Evolutionary conservation across 2,113 vertebrate species (phyloP).

Genomic region (Rhegmatorhina hoffmannsi): DNA sequence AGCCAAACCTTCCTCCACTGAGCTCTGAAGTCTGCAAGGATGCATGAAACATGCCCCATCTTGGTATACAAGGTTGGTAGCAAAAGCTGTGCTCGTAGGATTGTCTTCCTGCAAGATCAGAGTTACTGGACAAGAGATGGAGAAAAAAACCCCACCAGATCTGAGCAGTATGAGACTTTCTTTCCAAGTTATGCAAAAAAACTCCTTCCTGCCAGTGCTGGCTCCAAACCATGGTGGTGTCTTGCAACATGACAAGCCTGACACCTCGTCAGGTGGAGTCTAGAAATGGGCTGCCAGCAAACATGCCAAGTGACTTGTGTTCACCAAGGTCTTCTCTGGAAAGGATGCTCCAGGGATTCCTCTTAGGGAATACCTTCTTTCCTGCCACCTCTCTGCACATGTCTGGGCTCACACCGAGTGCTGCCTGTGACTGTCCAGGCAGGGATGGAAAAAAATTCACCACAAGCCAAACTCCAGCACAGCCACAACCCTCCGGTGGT

Average conservation of each 20-base stretch:
- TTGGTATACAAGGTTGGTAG: not conserved
- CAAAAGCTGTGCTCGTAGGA: not conserved
- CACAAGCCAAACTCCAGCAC: fast-evolving
- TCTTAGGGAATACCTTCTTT: fast-evolving
- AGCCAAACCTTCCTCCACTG: not conserved
- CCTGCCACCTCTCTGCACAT: not conserved
- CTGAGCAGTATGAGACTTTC: not conserved
- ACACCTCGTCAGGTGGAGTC: not conserved
- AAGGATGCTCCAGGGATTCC: not conserved
- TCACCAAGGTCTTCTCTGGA: not conserved
- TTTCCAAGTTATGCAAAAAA: not conserved
- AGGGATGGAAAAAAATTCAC: not conserved
- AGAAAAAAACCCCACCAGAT: not conserved
- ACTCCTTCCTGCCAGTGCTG: not conserved
- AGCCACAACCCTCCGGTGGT: not conserved
- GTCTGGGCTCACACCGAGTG: not conserved
- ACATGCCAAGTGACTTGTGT: not conserved
- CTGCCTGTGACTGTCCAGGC: not conserved
- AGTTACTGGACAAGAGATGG: not conserved
- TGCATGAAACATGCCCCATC: fast-evolving
- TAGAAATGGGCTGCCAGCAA: not conserved
- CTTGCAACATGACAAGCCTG: not conserved
- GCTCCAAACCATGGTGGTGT: not conserved
- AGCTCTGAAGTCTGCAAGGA: not conserved
- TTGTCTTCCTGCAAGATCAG: not conserved